phyloP scores from a whole-genome alignment of 2,888 invertebrate species.

The Alentia gelatinosa region DNA sequence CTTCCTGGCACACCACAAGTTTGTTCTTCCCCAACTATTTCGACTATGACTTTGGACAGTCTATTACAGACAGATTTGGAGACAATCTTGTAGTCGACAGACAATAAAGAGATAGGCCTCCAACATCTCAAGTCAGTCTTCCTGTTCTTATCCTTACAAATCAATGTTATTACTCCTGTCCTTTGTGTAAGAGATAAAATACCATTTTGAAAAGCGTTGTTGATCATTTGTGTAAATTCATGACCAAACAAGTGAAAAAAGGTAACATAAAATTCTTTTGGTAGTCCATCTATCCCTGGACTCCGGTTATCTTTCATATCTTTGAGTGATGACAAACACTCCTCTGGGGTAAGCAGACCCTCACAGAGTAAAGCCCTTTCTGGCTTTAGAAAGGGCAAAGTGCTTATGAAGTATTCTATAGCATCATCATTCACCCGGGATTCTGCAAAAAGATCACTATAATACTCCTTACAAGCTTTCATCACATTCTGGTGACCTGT shows the following conservation, averaged over 20 bases:
- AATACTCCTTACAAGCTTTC: not conserved
- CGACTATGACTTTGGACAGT: not conserved
- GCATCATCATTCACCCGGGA: not conserved
- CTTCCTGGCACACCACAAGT: not conserved
- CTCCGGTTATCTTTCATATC: not conserved
- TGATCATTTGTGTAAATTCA: not conserved
- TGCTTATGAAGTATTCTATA: not conserved
- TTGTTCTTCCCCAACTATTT: not conserved
- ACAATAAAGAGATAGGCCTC: slow-evolving; percentile 19
- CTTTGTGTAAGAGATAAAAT: not conserved
- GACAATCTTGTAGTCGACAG: slow-evolving; percentile 30
- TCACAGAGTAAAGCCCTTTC: not conserved
- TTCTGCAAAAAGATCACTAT: not conserved
- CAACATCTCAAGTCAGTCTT: too few relatives aligned
- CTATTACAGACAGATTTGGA: not conserved
- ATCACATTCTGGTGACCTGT: not conserved
- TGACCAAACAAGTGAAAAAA: not conserved
- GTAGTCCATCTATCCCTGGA: not conserved
- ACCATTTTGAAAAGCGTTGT: not conserved
- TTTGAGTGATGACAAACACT: not conserved
- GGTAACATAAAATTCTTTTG: not conserved
- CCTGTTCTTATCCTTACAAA: too few relatives aligned
- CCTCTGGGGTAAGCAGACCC: not conserved
- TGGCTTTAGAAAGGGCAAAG: not conserved
- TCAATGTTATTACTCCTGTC: not conserved